These are phyloP conservation scores for Gadopsis bispinosus DNA, from an alignment of 2,797 vertebrate genomes.

Conservation along the genomic window DNA sequence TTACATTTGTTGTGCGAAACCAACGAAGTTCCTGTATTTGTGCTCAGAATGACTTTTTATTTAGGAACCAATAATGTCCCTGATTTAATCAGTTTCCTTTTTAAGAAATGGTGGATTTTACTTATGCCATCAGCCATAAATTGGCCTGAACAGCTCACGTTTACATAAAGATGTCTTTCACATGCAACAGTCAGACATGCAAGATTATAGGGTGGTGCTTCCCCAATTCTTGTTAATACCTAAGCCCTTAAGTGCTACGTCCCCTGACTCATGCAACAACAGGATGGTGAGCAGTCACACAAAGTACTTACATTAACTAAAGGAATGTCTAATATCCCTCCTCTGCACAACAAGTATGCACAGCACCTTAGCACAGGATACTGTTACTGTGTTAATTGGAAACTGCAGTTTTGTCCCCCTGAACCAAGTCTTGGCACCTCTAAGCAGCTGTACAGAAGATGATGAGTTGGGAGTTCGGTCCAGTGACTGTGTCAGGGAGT, in stretches of 20 bases:
- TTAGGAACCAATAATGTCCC: not conserved
- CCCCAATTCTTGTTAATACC: not conserved
- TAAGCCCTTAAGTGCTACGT: not conserved
- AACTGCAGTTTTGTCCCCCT: not conserved
- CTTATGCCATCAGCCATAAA: not conserved
- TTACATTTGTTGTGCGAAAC: not conserved
- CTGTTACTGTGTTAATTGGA: not conserved
- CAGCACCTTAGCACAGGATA: not conserved
- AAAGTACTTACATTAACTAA: not conserved
- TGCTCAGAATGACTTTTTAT: not conserved
- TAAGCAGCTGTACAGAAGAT: slow-evolving; percentile 18
- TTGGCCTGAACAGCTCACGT: slow-evolving; percentile 5
- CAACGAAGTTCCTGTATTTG: not conserved
- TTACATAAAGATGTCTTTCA: slow-evolving; percentile 13
- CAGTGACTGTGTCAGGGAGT: slow-evolving; percentile 9
- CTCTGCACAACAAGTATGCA: not conserved
- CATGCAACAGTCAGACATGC: not conserved
- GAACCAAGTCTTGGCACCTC: slow-evolving; percentile 4
- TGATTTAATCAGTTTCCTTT: not conserved
- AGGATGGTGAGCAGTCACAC: not conserved
- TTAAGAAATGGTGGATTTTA: not conserved
- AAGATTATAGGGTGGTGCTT: slow-evolving; percentile 9
- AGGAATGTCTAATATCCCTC: not conserved
- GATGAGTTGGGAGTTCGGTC: slow-evolving; percentile 29
- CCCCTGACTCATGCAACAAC: not conserved